A percentile compares a stretch with the other conserved stretches of the same genome.
phyloP scores from a whole-genome alignment of 1,140 invertebrate genomes.

The Drosophila pseudoobscura region DNA sequence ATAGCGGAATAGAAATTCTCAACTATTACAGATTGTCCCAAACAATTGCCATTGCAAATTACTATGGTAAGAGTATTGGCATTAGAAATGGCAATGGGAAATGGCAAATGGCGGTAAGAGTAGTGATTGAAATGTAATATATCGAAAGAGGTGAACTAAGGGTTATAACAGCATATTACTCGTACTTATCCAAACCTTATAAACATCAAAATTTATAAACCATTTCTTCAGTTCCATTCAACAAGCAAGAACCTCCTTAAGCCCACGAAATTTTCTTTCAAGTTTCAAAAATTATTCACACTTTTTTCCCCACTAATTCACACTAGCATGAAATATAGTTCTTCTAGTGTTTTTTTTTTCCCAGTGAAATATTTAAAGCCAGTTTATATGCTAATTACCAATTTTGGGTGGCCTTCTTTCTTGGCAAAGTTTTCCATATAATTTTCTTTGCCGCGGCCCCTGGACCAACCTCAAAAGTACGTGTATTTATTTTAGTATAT shows the following conservation, averaged over 20 bases:
- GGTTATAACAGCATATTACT: too few species aligned
- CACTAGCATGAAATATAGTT: neutral
- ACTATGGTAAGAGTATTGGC: neutral
- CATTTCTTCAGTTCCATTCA: too few species aligned
- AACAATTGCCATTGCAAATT: conserved; percentile 8
- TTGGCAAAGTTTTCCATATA: conserved; percentile 20
- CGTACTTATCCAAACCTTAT: too few species aligned
- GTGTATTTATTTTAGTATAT: conserved; percentile 6
- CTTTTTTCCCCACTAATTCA: neutral
- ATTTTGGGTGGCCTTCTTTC: conserved; percentile 51
- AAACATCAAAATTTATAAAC: too few species aligned
- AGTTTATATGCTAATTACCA: conserved; percentile 34
- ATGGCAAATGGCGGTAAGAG: neutral
- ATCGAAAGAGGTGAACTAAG: too few species aligned
- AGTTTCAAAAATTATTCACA: neutral
- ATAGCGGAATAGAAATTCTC: neutral
- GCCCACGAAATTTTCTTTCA: too few species aligned
- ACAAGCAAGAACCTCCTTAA: neutral
- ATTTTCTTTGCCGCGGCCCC: conserved; percentile 20
- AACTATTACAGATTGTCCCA: neutral
- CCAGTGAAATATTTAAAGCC: conserved; percentile 32
- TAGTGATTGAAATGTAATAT: too few species aligned
- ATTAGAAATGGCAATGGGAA: conserved; percentile 4
- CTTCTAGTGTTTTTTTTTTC: neutral
- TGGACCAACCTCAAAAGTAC: neutral